Base-by-base conservation (phyloP, 2,113 vertebrate genomes). In the Corythaeola cristata region DNA sequence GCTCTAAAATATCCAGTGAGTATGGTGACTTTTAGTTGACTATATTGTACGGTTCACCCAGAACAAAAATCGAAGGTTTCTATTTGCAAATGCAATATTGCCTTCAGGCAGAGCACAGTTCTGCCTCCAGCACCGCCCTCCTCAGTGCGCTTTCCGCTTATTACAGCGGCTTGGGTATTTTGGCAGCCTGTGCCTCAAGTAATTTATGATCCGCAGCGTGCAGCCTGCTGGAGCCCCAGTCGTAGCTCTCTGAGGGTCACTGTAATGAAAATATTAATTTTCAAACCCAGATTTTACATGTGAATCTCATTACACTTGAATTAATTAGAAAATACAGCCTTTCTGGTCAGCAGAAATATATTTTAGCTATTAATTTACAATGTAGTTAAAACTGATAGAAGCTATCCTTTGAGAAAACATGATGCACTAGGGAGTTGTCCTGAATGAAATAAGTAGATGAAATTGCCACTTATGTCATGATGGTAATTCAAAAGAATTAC, bases 381-480 rank as follows among this genome's bases (percentile, higher is more conserved):
- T 37, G 66, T 95, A 95, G 81, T 93, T 90, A 94, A 77, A 59
- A 71, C 60, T 58, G 66, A 58, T 49, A 58, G 85, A 66, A 78
- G n/a, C 47, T 35, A 24, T 53, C 82, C 90, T 82, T 81, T 37
- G 64, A 90, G 93, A 78, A 85, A 90, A 93, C n/a, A 81, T 2
- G 8, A 44, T 24, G 11, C 52, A 8, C 74, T n/a, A 45, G 78
- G 93, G 88, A 93, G 88, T 93, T 78, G 73, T 64, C 69, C 69
- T 62, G 59, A 81, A 85, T 85, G 90, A 96, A 81, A 19, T 64
- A 55, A 60, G 22, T 18, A 86, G 81, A 47, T 81, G 50, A 74
- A 93, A 93, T 81, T 77, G 41, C 69, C 88, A 58, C 45, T 85
- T 89, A 74, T 27, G 64, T 81, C 88, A 89, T 66, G 35, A 44